Conservation (phyloP, 2,888 invertebrate genomes). For the Polydrusus pterygomalis region DNA sequence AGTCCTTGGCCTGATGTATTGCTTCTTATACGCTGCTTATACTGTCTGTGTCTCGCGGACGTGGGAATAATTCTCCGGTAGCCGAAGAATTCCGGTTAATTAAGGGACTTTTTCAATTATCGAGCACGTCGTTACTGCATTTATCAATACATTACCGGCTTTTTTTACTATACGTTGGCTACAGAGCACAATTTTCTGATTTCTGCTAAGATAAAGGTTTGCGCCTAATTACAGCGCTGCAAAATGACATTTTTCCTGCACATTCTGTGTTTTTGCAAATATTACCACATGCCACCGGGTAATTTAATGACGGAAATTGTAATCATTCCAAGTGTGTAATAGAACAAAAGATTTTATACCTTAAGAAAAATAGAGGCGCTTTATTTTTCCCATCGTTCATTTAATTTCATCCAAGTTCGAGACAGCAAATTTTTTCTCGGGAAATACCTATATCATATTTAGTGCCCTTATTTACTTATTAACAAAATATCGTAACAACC, state of each 20-base stretch:
- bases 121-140: conserved; percentile 63
- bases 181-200: conserved; percentile 54
- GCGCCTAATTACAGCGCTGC: conserved; percentile 54
- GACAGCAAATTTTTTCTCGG: too few relatives aligned
- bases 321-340: background rate
- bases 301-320: background rate
- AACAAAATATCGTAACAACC: too few relatives aligned
- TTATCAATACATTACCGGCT: conserved; percentile 63
- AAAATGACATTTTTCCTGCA: conserved; percentile 48
- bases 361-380: background rate
- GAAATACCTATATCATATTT: too few relatives aligned
- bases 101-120: conserved; percentile 67
- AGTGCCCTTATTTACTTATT: too few relatives aligned
- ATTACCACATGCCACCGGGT: conserved; percentile 8
- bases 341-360: background rate
- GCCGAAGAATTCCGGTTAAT: conserved; percentile 66
- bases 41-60: conserved; percentile 52
- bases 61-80: conserved; percentile 61
- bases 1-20: conserved; percentile 38
- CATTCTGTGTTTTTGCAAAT: conserved; percentile 25
- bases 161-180: conserved; percentile 57
- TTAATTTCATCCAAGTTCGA: too few relatives aligned
- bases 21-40: conserved; percentile 39
- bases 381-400: background rate
- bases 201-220: conserved; percentile 55